Conservation (phyloP, 2,113 vertebrate species). For the Rutilus rutilus region DNA sequence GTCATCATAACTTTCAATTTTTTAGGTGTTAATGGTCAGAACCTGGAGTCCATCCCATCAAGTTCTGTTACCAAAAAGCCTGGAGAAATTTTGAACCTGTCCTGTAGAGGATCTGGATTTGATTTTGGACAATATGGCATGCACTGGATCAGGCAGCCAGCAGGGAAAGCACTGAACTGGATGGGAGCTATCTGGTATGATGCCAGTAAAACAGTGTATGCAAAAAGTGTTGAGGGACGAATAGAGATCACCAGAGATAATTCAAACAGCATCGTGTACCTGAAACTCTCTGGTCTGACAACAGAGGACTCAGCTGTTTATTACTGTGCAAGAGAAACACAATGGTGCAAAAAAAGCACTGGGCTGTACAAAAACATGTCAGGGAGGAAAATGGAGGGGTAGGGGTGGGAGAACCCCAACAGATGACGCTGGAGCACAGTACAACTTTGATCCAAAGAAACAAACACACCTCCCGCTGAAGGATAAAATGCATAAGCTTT, state of each 20-base stretch:
- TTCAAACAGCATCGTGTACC: constrained; percentile 46
- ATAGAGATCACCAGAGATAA: constrained; percentile 48
- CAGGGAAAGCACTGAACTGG: constrained; percentile 45
- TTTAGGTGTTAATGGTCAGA: constrained; percentile 54
- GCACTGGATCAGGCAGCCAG: constrained; percentile 56
- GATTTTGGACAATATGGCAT: constrained; percentile 18
- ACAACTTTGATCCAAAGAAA: not conserved
- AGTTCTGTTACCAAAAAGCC: constrained; percentile 50
- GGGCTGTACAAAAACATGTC: constrained; percentile 19
- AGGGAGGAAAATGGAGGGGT: not conserved
- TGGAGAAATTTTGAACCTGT: constrained; percentile 58
- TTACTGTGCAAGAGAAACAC: constrained; percentile 58
- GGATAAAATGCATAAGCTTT: not conserved
- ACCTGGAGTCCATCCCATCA: constrained; percentile 57
- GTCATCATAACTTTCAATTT: not conserved
- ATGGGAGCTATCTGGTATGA: constrained; percentile 21
- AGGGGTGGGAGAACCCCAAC: not conserved
- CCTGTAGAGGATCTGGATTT: constrained; percentile 59
- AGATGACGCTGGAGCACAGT: not conserved
- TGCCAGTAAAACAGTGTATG: constrained; percentile 38
- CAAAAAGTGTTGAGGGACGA: constrained; percentile 54
- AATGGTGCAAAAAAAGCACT: constrained; percentile 39
- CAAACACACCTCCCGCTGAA: not conserved
- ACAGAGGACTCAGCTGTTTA: constrained; percentile 62
- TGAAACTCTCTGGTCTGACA: constrained; percentile 56